Percentiles rank a stretch among this genome's conserved stretches.
phyloP scores from a whole-genome alignment of 2,888 invertebrate species.

The Icerya purchasi region DNA sequence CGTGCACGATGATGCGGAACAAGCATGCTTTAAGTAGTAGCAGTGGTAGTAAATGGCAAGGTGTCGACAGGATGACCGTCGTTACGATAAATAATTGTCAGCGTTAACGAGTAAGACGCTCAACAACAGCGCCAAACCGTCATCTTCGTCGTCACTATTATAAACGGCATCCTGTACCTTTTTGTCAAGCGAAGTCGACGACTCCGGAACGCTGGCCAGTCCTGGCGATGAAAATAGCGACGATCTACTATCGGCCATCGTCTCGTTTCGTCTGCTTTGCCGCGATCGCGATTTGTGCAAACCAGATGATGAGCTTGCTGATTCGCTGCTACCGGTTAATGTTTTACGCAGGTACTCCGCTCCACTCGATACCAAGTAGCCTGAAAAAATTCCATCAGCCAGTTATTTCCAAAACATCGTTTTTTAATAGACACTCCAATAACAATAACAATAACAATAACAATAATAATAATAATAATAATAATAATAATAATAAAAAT shows the following conservation, averaged over 20 bases:
- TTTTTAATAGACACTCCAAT: too few species aligned
- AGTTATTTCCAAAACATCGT: too few species aligned
- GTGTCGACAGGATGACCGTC: too few species aligned
- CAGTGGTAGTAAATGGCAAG: too few species aligned
- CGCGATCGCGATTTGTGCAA: neutral
- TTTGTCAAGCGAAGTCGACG: constrained; percentile 21
- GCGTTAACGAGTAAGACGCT: neutral
- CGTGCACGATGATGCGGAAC: too few species aligned
- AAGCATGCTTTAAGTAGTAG: too few species aligned
- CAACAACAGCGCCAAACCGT: neutral
- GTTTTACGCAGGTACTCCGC: constrained; percentile 42
- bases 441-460: too few species aligned
- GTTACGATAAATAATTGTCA: neutral
- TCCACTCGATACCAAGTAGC: constrained; percentile 37
- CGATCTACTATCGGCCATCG: neutral
- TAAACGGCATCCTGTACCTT: constrained; percentile 19
- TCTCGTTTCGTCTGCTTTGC: neutral
- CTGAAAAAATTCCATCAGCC: too few species aligned
- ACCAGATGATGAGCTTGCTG: neutral
- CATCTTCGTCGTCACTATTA: constrained; percentile 4
- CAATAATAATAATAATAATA: too few species aligned
- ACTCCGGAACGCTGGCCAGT: constrained; percentile 8
- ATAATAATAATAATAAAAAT: too few species aligned
- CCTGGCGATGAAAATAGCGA: constrained; percentile 5
- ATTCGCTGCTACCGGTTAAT: constrained; percentile 22